Percentiles rank a stretch among this genome's conserved stretches.
Evolutionary conservation across 2,888 invertebrate species (phyloP).

Genomic region (Cremastobaeus sp.): DNA sequence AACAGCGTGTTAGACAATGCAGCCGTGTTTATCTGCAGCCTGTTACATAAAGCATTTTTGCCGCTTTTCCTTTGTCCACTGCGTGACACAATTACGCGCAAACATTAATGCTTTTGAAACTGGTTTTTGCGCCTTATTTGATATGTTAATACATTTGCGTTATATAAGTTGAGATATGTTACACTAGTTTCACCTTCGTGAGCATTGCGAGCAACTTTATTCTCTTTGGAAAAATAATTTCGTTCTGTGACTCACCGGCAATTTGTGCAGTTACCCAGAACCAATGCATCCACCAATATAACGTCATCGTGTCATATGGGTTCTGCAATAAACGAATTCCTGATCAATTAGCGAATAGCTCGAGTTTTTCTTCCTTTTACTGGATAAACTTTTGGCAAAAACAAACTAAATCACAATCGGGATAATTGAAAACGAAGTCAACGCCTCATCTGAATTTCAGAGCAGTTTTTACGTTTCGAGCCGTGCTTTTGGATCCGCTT

Average conservation of each 20-base stretch:
- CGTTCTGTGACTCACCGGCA: slow-evolving; percentile 68
- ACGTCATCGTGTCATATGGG: slow-evolving; percentile 84
- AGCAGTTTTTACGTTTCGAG: too few species aligned
- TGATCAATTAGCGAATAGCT: not conserved
- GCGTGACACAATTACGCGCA: slow-evolving; percentile 8
- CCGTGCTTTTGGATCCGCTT: too few species aligned
- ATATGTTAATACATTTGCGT: slow-evolving; percentile 15
- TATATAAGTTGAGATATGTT: slow-evolving; percentile 41
- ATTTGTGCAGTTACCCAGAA: slow-evolving; percentile 87
- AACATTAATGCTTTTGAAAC: slow-evolving; percentile 19
- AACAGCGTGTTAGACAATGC: slow-evolving; percentile 65
- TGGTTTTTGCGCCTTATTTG: slow-evolving; percentile 25
- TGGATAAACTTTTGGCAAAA: too few species aligned
- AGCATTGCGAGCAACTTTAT: slow-evolving; percentile 22
- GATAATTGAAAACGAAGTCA: too few species aligned
- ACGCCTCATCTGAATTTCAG: too few species aligned
- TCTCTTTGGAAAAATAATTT: slow-evolving; percentile 28
- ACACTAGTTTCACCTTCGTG: slow-evolving; percentile 41
- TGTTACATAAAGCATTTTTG: too few species aligned
- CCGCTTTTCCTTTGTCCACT: slow-evolving; percentile 48
- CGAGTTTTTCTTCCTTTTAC: too few species aligned
- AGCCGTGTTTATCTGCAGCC: too few species aligned
- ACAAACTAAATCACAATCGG: too few species aligned
- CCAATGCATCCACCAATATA: slow-evolving; percentile 94
- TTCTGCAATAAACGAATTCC: slow-evolving; percentile 23